Base-by-base conservation (phyloP, 2,888 invertebrate species). In the Watsonalla binaria region DNA sequence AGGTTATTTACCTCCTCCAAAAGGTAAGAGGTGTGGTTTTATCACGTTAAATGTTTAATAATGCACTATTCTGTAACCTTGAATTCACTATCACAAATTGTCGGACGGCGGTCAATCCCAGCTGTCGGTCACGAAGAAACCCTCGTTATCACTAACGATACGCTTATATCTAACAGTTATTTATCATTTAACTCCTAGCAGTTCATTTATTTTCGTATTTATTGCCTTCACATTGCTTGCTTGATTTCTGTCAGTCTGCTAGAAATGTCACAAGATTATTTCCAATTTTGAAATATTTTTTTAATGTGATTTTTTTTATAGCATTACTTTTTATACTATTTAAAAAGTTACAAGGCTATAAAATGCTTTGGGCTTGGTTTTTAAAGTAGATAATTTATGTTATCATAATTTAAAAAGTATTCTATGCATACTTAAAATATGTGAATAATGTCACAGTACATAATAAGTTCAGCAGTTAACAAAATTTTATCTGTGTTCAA, bases 1-100 rank as follows among this genome's bases (percentile, higher is more conserved):
- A 67, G 68, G 68, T 76, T 79, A 82, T 88, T 86, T 86, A 86
- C 82, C 78, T 76, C 70, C 68, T 68, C 68, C 63, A 64, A 65
- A 76, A 87, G 88, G 88, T 88, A 88, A 89, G 90, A 72, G 73
- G 69, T 77, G 66, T 72, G 62, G 65, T 68, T 71, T 65, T 72
- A 66, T 63, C 59, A 61, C 52, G 67, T 62, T 59, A 60, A 58
- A 52, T 62, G 55, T 59, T 56, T 54, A 58, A 49, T 55, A 54
- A 53, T 60, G 56, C 57, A 55, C 52, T 47, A 54, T 55, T 52
- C 35, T 58, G 63, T 84, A 86, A 86, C 86, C 86, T 86, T 84
- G 80, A 82, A 70, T 61, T 54, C 6, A 14, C 51, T 46, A 61
- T 64, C 60, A 57, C 69, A 24, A 24, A 67, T 72, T 63, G 68